Percentiles rank a stretch among this genome's conserved stretches.
Conservation (phyloP, 2,113 vertebrate genomes). For the Triplophysa rosa region DNA sequence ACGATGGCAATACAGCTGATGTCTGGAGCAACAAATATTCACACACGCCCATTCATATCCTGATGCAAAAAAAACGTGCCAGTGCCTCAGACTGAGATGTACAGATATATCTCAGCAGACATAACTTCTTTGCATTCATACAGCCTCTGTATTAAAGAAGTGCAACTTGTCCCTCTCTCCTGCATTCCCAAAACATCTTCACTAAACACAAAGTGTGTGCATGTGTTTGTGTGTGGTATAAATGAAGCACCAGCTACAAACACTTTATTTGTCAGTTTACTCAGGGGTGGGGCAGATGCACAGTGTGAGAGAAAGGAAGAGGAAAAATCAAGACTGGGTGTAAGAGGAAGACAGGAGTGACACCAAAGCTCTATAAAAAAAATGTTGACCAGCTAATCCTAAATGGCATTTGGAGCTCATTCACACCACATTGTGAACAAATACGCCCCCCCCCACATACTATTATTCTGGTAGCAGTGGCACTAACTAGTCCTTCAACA, state of each 20-base stretch:
- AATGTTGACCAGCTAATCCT: slow-evolving; percentile 30
- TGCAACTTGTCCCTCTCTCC: background rate
- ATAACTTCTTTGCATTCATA: background rate
- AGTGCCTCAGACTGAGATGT: background rate
- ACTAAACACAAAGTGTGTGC: slow-evolving; percentile 25
- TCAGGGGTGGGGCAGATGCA: background rate
- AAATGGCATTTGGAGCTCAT: slow-evolving; percentile 45
- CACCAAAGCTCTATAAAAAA: slow-evolving; percentile 7
- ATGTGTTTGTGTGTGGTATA: slow-evolving; percentile 12
- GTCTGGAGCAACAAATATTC: slow-evolving; percentile 3
- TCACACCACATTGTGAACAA: slow-evolving; percentile 40
- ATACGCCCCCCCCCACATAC: background rate
- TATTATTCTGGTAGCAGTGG: background rate
- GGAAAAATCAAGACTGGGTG: slow-evolving; percentile 3
- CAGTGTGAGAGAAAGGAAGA: background rate
- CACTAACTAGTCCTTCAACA: background rate
- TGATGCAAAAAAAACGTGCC: background rate
- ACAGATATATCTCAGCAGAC: background rate
- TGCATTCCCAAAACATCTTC: slow-evolving; percentile 21
- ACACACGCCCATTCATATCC: background rate
- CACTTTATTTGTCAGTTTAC: slow-evolving; percentile 8
- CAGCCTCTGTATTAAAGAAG: background rate
- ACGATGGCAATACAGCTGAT: background rate
- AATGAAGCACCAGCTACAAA: slow-evolving; percentile 26
- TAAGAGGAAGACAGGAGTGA: slow-evolving; percentile 33